A percentile compares a stretch with the other conserved stretches of the same genome.
Conservation (phyloP, 2,888 invertebrate genomes). For the Unio delphinus region DNA sequence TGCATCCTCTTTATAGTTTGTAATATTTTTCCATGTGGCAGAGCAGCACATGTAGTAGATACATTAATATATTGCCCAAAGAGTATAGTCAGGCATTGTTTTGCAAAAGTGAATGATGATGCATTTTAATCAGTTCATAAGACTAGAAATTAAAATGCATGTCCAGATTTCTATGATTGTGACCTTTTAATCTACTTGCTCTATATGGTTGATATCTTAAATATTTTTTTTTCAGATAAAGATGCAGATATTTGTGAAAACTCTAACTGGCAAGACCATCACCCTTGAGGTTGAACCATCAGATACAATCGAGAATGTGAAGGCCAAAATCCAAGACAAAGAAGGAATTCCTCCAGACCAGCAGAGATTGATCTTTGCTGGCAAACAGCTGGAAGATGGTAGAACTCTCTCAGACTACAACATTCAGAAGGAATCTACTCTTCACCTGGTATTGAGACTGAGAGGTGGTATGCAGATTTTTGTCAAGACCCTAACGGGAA, state of each 20-base stretch:
- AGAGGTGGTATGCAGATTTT: constrained; percentile 85
- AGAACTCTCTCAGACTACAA: constrained; percentile 93
- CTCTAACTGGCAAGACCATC: constrained; percentile 70
- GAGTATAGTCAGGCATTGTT: too few species aligned
- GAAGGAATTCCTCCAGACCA: constrained; percentile 72
- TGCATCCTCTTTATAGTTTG: too few species aligned
- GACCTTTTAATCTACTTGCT: too few species aligned
- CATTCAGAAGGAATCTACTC: constrained; percentile 95
- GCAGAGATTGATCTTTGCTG: constrained; percentile 80
- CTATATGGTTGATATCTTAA: background rate
- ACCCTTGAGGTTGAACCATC: constrained; percentile 80
- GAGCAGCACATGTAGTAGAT: too few species aligned
- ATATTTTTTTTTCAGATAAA: constrained; percentile 1
- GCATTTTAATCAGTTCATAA: too few species aligned
- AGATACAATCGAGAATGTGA: constrained; percentile 95
- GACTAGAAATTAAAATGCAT: too few species aligned
- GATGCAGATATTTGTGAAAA: constrained; percentile 80
- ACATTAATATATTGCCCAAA: too few species aligned
- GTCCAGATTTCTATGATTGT: background rate
- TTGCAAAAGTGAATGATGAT: too few species aligned
- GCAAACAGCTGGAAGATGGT: constrained; percentile 95
- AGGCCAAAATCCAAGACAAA: constrained; percentile 76
- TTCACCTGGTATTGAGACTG: constrained; percentile 90
- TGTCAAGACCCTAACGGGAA: constrained; percentile 70
- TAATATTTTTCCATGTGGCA: too few species aligned